These are phyloP conservation scores for Sicus ferrugineus DNA, from an alignment of 2,888 invertebrate genomes.

Conservation along the genomic window DNA sequence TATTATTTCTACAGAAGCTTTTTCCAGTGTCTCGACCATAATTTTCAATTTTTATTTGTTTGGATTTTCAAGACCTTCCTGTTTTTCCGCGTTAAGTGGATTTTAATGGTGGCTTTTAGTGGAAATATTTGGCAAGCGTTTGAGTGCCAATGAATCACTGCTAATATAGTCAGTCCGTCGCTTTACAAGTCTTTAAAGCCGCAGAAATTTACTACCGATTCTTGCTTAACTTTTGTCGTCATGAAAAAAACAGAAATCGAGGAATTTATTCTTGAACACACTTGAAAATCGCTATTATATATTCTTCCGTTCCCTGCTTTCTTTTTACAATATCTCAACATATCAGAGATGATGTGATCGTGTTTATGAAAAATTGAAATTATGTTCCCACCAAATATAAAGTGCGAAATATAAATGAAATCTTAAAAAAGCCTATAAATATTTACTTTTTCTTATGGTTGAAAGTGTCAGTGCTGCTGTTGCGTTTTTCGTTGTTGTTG, in stretches of 20 bases:
- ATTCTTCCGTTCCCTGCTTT: neutral
- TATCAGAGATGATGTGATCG: conserved; percentile 5
- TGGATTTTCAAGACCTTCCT: too few species aligned
- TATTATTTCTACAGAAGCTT: conserved; percentile 9
- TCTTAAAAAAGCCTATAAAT: conserved; percentile 4
- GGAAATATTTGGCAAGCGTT: conserved; percentile 18
- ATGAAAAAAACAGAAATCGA: neutral
- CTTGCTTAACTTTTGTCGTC: neutral
- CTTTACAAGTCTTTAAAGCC: neutral
- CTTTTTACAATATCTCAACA: neutral
- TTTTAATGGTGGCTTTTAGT: conserved; percentile 19
- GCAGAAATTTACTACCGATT: neutral
- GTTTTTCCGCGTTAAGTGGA: neutral
- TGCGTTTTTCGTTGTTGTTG: neutral
- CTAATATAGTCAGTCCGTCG: neutral
- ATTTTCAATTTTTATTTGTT: too few species aligned
- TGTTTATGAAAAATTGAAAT: conserved; percentile 1
- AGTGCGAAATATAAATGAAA: neutral
- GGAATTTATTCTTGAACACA: neutral
- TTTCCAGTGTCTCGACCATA: neutral
- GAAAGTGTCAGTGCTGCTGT: neutral
- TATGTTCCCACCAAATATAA: conserved; percentile 8
- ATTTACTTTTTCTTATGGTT: neutral
- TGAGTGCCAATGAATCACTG: conserved; percentile 24
- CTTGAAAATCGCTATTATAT: neutral